phyloP scores from a whole-genome alignment of 64 coral and sea anemone species.

The Montipora efflorescens region DNA sequence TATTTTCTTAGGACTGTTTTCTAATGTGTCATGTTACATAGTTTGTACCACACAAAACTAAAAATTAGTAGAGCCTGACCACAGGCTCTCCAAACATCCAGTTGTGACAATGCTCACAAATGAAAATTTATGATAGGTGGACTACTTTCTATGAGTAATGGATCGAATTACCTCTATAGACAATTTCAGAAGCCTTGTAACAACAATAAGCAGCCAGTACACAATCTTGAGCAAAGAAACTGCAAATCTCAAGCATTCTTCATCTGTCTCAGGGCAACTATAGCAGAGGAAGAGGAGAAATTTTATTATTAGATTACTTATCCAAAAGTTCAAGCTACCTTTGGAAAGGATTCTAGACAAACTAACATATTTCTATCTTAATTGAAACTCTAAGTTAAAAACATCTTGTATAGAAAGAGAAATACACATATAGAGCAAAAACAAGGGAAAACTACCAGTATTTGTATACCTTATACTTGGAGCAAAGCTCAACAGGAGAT shows the following conservation, averaged over 20 bases:
- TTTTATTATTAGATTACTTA: no score
- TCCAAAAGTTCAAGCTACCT: no score
- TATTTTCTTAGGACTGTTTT: no score
- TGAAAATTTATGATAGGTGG: not conserved
- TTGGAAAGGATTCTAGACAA: no score
- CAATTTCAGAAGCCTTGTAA: slow-evolving; percentile 86
- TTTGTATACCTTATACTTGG: slow-evolving; percentile 88
- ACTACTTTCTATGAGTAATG: not conserved
- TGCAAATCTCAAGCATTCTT: slow-evolving; percentile 75
- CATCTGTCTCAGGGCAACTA: slow-evolving; percentile 84
- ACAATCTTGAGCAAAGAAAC: slow-evolving; percentile 83
- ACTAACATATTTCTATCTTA: no score
- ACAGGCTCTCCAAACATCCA: not conserved
- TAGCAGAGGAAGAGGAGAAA: not conserved
- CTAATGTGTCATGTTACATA: no score
- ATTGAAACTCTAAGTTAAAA: no score
- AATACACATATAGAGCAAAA: no score
- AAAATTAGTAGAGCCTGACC: no score
- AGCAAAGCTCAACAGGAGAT: slow-evolving; percentile 79
- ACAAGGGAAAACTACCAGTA: no score
- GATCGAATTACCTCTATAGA: slow-evolving; percentile 78
- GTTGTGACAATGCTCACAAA: not conserved
- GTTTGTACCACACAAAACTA: no score
- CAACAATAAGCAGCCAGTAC: slow-evolving; percentile 92
- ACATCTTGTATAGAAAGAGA: no score